Evolutionary conservation across 2,888 invertebrate species (phyloP).

Genomic region (Harmothoe impar): DNA sequence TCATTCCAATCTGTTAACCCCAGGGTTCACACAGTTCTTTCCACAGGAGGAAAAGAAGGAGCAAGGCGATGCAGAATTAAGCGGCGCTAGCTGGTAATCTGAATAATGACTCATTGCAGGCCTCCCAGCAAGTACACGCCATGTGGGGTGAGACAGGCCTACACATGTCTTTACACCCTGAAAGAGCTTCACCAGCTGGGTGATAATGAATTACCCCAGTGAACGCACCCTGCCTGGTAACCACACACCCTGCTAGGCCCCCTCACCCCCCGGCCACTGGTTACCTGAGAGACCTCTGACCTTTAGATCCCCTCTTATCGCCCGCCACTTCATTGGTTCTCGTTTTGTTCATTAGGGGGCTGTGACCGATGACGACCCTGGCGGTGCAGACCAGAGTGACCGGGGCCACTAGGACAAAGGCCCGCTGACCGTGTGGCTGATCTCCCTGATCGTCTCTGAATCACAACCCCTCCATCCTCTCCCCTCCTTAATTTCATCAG

Average conservation of each 20-base stretch:
- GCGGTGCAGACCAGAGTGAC: neutral
- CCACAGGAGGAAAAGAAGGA: no score
- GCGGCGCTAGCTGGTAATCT: no score
- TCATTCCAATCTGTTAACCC: no score
- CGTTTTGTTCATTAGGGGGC: slow-evolving; percentile 24
- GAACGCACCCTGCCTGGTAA: neutral
- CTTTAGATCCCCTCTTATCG: neutral
- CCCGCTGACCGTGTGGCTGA: neutral
- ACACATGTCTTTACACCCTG: no score
- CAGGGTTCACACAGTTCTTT: no score
- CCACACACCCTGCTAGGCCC: neutral
- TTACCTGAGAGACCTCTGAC: slow-evolving; percentile 32
- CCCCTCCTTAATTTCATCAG: neutral
- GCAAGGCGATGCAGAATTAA: no score
- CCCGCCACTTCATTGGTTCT: neutral
- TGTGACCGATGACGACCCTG: neutral
- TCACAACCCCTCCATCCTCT: neutral
- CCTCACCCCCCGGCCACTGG: neutral
- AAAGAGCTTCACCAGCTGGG: neutral
- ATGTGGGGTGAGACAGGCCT: no score
- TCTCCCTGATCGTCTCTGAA: neutral
- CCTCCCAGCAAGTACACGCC: no score
- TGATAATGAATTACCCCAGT: slow-evolving; percentile 10
- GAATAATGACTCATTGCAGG: no score
- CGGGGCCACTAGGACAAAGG: neutral